Percentiles rank a stretch among this genome's conserved stretches.
phyloP scores from a whole-genome alignment of 2,113 vertebrate genomes.

The Tamias sibiricus region DNA sequence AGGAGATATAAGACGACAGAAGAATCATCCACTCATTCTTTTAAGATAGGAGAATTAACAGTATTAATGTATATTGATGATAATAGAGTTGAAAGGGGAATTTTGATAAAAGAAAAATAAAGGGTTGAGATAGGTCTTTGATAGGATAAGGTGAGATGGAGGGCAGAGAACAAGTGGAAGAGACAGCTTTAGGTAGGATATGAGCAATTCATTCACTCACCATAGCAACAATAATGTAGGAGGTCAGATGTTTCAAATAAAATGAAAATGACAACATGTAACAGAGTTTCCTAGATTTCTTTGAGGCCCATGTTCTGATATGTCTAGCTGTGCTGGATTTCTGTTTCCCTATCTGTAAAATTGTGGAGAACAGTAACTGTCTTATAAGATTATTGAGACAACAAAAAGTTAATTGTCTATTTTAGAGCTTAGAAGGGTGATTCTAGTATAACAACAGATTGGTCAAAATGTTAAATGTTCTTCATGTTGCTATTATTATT shows the following conservation, averaged over 20 bases:
- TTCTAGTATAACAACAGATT: neutral
- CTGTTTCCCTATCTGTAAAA: neutral
- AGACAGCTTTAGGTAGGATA: neutral
- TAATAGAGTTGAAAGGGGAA: neutral
- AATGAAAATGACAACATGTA: neutral
- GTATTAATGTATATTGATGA: neutral
- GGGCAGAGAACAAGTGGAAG: neutral
- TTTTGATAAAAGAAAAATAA: neutral
- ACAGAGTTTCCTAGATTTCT: neutral
- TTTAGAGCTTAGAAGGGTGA: constrained; percentile 1
- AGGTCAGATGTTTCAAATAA: neutral
- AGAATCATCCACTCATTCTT: neutral
- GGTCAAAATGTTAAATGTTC: neutral
- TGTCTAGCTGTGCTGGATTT: neutral
- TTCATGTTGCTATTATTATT: neutral
- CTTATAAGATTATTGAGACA: neutral
- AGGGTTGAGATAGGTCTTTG: neutral
- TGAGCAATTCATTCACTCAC: neutral
- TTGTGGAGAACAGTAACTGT: neutral
- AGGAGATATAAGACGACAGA: neutral
- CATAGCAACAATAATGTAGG: neutral
- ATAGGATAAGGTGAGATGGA: neutral
- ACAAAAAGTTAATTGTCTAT: neutral
- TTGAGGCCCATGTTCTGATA: neutral
- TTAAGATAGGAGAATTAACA: neutral